A percentile compares a stretch with the other conserved stretches of the same genome.
These are phyloP conservation scores for Pterocles orientalis DNA, from an alignment of 2,113 vertebrate genomes.

Conservation along the genomic window DNA sequence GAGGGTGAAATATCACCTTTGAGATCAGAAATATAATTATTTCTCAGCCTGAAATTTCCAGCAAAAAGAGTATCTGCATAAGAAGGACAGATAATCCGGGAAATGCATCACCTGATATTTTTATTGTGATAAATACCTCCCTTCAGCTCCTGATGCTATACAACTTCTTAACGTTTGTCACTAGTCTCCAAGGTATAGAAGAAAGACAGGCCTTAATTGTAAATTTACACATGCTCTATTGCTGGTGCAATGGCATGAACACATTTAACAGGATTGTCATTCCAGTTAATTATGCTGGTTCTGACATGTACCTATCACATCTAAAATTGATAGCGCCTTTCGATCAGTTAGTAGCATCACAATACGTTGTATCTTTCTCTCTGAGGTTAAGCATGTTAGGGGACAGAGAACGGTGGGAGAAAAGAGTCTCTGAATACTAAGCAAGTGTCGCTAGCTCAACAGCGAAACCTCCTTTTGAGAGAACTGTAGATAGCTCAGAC, in stretches of 20 bases:
- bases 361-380: slow-evolving; percentile 35
- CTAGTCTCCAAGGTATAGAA: slow-evolving; percentile 58
- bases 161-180: slow-evolving; percentile 70
- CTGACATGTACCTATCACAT: slow-evolving; percentile 67
- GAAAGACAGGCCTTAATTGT: slow-evolving; percentile 74
- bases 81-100: slow-evolving; percentile 55
- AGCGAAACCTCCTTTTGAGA: not conserved
- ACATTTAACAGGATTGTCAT: slow-evolving; percentile 70
- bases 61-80: slow-evolving; percentile 59
- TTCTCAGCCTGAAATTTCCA: slow-evolving; percentile 54
- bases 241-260: slow-evolving; percentile 54
- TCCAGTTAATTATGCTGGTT: slow-evolving; percentile 75
- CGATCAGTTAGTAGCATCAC: slow-evolving; percentile 23
- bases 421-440: not conserved
- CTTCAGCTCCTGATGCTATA: slow-evolving; percentile 42
- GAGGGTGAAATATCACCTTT: slow-evolving; percentile 47
- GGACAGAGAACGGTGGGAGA: not conserved
- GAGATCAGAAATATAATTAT: slow-evolving; percentile 60
- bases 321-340: slow-evolving; percentile 64
- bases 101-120: slow-evolving; percentile 68
- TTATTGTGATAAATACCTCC: slow-evolving; percentile 70
- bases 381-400: slow-evolving; percentile 19
- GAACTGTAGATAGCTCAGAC: not conserved
- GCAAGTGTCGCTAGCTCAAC: not conserved
- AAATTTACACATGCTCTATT: slow-evolving; percentile 74